Percentiles rank a stretch among this genome's conserved stretches.
Conservation (phyloP, 2,888 invertebrate genomes). For the Lottia scabra region DNA sequence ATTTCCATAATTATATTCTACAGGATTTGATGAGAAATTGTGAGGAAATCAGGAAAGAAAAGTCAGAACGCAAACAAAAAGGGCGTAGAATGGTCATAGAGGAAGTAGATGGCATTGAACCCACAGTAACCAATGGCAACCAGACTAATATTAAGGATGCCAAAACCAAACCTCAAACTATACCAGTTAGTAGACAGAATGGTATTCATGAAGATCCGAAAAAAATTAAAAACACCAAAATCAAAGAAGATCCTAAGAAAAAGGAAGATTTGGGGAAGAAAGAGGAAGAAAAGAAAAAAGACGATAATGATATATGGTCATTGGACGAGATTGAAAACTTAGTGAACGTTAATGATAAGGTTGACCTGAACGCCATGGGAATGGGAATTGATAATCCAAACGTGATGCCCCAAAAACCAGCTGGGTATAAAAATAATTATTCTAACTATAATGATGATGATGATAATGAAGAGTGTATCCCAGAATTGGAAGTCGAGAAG, state of each 20-base stretch:
- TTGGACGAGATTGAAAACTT: conserved; percentile 23
- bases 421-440: conserved; percentile 11
- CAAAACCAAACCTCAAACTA: not conserved
- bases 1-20: conserved; percentile 50
- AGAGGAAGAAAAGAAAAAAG: conserved; percentile 1
- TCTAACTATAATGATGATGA: conserved; percentile 16
- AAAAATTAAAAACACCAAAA: conserved; percentile 27
- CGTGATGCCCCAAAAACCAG: conserved; percentile 1
- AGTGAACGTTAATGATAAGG: conserved; percentile 14
- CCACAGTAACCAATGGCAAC: conserved; percentile 30
- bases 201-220: conserved; percentile 2
- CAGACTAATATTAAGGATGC: not conserved
- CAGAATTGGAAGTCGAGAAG: conserved; percentile 23
- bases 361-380: conserved; percentile 16
- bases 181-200: not conserved
- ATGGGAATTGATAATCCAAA: conserved; percentile 13
- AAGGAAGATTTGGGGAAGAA: conserved; percentile 30
- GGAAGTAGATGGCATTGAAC: conserved; percentile 54
- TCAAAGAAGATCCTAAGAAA: conserved; percentile 32
- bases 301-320: conserved; percentile 33
- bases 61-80: conserved; percentile 50
- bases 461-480: conserved; percentile 2
- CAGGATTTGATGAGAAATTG: conserved; percentile 44
- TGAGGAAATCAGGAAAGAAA: conserved; percentile 25
- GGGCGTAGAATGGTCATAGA: conserved; percentile 64